These are phyloP conservation scores for Mionectes macconnelli DNA, from an alignment of 2,113 vertebrate species.

Conservation along the genomic window DNA sequence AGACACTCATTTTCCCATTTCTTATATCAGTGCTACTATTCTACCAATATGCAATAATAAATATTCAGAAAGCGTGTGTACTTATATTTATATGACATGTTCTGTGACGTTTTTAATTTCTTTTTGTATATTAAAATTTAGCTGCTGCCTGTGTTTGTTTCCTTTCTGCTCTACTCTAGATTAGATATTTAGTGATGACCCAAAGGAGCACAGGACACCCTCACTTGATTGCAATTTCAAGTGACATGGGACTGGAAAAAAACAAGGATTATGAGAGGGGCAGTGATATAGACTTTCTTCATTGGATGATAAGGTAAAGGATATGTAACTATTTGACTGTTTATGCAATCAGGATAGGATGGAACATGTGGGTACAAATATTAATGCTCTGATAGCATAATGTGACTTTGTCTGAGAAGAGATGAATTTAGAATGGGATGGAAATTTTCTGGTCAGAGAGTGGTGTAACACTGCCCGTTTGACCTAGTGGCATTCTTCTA, in stretches of 20 bases:
- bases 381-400: neutral
- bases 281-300: neutral
- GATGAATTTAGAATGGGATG: accelerated
- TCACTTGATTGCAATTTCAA: neutral
- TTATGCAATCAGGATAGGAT: neutral
- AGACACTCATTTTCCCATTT: neutral
- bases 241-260: neutral
- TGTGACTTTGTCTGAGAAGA: neutral
- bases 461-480: neutral
- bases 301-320: neutral
- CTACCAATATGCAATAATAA: neutral
- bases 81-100: neutral
- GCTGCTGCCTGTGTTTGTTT: neutral
- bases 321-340: neutral
- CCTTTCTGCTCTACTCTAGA: neutral
- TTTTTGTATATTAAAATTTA: neutral
- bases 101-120: neutral
- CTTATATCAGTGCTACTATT: neutral
- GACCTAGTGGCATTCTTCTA: neutral
- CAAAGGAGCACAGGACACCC: neutral
- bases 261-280: neutral
- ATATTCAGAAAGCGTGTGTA: neutral
- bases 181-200: neutral
- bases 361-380: neutral
- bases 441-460: neutral